Evolutionary conservation across 2,888 invertebrate species (phyloP).

Genomic region (Hedychridium roseum): DNA sequence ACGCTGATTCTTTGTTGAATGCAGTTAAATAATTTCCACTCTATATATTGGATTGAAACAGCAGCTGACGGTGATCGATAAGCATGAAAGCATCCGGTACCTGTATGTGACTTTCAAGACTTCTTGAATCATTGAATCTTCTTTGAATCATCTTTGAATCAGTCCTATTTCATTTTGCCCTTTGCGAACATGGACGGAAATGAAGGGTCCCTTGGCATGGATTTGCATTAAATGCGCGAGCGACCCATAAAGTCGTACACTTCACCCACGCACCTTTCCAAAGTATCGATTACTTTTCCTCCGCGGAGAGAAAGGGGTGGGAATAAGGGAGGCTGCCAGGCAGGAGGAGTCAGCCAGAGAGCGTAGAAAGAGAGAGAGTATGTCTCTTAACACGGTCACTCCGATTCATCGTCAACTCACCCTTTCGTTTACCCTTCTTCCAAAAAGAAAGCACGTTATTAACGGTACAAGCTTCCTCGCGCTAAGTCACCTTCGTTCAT

Average conservation of each 20-base stretch:
- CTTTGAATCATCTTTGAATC: constrained; percentile 7
- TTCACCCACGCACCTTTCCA: constrained; percentile 54
- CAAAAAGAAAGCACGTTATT: too few species aligned
- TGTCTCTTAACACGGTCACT: background rate
- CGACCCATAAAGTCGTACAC: constrained; percentile 41
- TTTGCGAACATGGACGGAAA: constrained; percentile 5
- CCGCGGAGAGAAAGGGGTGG: constrained; percentile 43
- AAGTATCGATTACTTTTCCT: constrained; percentile 61
- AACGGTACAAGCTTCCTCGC: too few species aligned
- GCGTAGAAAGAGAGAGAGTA: constrained; percentile 21
- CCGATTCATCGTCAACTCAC: too few species aligned
- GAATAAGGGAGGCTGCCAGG: constrained; percentile 30
- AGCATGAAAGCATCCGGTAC: too few species aligned
- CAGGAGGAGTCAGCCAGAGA: constrained; percentile 24
- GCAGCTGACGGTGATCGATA: too few species aligned
- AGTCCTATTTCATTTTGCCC: background rate
- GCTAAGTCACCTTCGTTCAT: too few species aligned
- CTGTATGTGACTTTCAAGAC: too few species aligned
- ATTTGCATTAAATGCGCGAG: constrained; percentile 36
- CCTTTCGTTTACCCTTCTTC: too few species aligned
- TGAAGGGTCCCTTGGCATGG: constrained; percentile 14
- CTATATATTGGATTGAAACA: too few species aligned
- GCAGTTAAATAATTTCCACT: too few species aligned
- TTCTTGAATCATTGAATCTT: too few species aligned
- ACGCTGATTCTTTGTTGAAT: too few species aligned